phyloP scores from a whole-genome alignment of 2,888 invertebrate species.

The Atrina japonica region DNA sequence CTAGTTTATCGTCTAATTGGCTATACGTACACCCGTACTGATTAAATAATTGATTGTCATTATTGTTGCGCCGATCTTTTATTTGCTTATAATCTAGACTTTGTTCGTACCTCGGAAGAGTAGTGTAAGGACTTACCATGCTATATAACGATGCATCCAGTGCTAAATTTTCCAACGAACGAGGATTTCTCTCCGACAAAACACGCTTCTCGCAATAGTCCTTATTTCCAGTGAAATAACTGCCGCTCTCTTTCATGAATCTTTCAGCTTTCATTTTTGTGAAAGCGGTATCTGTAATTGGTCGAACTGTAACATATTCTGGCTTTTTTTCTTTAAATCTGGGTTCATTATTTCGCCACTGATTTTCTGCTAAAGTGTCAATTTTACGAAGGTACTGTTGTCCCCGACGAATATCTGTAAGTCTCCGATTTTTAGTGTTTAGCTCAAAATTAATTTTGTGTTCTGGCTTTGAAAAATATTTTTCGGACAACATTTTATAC shows the following conservation, averaged over 20 bases:
- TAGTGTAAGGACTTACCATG: constrained; percentile 1
- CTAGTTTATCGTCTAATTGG: constrained; percentile 29
- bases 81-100: constrained; percentile 5
- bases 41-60: constrained; percentile 21
- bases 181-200: constrained; percentile 31
- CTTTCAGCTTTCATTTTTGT: constrained; percentile 13
- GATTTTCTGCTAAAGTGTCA: constrained; percentile 56
- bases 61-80: not conserved
- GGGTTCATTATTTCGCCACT: constrained; percentile 58
- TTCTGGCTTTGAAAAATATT: constrained; percentile 16
- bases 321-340: constrained; percentile 25
- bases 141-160: not conserved
- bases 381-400: constrained; percentile 58
- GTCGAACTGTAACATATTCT: constrained; percentile 30
- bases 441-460: constrained; percentile 24
- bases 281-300: constrained; percentile 29
- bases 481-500: constrained; percentile 5
- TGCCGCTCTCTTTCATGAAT: constrained; percentile 11
- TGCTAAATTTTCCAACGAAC: not conserved
- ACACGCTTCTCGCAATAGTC: constrained; percentile 16
- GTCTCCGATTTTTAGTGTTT: constrained; percentile 46
- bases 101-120: constrained; percentile 15
- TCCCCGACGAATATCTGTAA: constrained; percentile 58
- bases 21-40: constrained; percentile 34
- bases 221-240: not conserved